A percentile compares a stretch with the other conserved stretches of the same genome.
Conservation (phyloP, 2,113 vertebrate genomes). For the Ascaphus truei region DNA sequence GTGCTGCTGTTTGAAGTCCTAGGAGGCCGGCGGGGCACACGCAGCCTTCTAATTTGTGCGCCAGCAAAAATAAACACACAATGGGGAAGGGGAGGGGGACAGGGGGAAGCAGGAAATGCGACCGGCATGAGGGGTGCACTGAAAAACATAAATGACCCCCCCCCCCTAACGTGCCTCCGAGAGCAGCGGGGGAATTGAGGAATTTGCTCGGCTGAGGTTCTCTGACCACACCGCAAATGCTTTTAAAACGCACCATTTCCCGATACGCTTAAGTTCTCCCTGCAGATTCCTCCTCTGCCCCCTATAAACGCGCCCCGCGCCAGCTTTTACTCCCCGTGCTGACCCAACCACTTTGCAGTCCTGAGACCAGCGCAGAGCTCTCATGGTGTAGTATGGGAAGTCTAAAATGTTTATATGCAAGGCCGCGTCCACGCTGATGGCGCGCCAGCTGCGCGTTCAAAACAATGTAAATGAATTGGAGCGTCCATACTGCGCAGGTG, state of each 20-base stretch:
- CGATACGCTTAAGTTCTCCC: not conserved
- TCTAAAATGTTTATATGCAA: no score
- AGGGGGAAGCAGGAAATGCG: conserved; percentile 1
- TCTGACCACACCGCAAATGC: conserved; percentile 18
- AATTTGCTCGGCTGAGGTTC: conserved; percentile 6
- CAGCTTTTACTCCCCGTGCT: no score
- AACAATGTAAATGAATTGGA: no score
- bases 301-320: no score
- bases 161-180: conserved; percentile 13
- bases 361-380: no score
- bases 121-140: not conserved
- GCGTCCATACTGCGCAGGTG: no score
- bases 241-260: not conserved
- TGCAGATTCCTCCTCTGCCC: no score
- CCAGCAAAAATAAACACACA: conserved; percentile 12
- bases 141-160: not conserved
- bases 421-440: no score
- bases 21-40: not conserved
- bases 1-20: not conserved
- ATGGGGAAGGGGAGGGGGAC: not conserved
- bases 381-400: no score
- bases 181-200: conserved; percentile 6
- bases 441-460: no score
- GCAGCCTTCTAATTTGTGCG: not conserved
- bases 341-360: no score